Percentiles rank a stretch among this genome's conserved stretches.
Conservation (phyloP, 2,797 vertebrate species). For the Pipistrellus nathusii region DNA sequence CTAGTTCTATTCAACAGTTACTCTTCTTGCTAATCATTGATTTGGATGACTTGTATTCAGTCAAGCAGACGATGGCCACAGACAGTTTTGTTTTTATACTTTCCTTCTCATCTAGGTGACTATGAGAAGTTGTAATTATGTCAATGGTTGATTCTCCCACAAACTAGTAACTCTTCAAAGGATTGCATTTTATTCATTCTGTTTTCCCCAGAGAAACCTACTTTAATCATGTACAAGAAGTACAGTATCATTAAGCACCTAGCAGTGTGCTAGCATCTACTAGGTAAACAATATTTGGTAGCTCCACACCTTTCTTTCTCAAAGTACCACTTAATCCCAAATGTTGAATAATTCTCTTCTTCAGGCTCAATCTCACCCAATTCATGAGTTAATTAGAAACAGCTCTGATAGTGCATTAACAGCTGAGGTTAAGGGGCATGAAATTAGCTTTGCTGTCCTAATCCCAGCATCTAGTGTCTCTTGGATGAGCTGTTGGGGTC, state of each 20-base stretch:
- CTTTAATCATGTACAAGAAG: not conserved
- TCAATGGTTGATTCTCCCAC: not conserved
- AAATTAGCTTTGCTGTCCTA: not conserved
- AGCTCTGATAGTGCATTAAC: not conserved
- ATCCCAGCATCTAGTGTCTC: slow-evolving; percentile 2
- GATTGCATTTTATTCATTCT: not conserved
- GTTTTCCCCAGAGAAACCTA: not conserved
- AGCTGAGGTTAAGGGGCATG: not conserved
- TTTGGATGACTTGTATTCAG: not conserved
- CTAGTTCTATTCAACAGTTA: not conserved
- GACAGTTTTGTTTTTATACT: not conserved
- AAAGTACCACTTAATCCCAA: not conserved
- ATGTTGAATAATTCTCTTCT: not conserved
- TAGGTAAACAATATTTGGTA: not conserved
- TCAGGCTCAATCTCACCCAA: not conserved
- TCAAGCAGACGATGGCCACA: not conserved
- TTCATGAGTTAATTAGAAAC: not conserved
- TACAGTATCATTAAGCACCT: not conserved
- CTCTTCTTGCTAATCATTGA: not conserved
- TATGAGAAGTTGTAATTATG: not conserved
- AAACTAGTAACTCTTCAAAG: slow-evolving; percentile 14
- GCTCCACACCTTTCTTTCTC: not conserved
- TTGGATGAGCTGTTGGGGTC: not conserved
- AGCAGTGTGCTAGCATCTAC: not conserved
- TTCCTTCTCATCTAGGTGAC: not conserved